phyloP scores from a whole-genome alignment of 2,113 vertebrate species.

The Sander vitreus region DNA sequence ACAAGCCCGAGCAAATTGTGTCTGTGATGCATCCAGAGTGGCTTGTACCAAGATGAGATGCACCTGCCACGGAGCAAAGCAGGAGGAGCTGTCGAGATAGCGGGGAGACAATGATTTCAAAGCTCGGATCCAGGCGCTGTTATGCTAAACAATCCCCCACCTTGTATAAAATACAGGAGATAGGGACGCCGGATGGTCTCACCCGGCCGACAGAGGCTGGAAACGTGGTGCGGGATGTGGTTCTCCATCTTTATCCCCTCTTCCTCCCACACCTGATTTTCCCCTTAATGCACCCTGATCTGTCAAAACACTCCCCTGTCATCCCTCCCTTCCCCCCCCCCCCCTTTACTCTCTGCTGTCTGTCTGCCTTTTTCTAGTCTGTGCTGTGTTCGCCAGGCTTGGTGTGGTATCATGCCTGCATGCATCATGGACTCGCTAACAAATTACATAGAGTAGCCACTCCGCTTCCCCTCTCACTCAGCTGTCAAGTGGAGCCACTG shows the following conservation, averaged over 20 bases:
- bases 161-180: background rate
- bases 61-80: constrained; percentile 59
- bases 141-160: constrained; percentile 26
- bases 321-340: constrained; percentile 28
- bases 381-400: constrained; percentile 61
- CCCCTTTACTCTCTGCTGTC: constrained; percentile 26
- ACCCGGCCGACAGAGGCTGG: constrained; percentile 18
- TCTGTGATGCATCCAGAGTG: constrained; percentile 54
- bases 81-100: constrained; percentile 57
- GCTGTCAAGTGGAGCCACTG: constrained; percentile 83
- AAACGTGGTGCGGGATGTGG: background rate
- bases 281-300: constrained; percentile 61
- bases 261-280: constrained; percentile 47
- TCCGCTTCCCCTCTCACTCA: constrained; percentile 82
- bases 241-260: constrained; percentile 40
- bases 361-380: constrained; percentile 45
- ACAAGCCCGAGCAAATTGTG: constrained; percentile 66
- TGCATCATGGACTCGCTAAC: constrained; percentile 82
- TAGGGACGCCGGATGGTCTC: background rate
- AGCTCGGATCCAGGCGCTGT: constrained; percentile 19
- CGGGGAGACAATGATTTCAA: constrained; percentile 38
- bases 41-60: constrained; percentile 51
- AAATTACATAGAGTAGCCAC: constrained; percentile 84
- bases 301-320: constrained; percentile 44
- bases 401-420: constrained; percentile 77